Evolutionary conservation across 2,113 vertebrate genomes (phyloP).

Genomic region (Struthidea cinerea): DNA sequence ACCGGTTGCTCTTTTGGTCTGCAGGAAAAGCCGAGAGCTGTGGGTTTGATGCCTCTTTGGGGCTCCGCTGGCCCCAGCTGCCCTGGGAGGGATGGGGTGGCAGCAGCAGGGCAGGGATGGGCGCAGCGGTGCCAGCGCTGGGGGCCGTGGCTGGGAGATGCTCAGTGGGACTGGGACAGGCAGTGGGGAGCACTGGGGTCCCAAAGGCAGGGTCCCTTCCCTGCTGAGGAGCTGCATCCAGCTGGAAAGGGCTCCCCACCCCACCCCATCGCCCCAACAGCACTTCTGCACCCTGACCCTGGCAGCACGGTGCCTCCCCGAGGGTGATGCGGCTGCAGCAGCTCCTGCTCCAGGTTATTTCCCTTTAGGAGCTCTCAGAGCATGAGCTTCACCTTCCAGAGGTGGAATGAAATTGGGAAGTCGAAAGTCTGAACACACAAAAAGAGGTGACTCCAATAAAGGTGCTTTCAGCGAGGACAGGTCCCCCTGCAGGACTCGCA

Average conservation of each 20-base stretch:
- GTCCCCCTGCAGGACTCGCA: rapidly evolving
- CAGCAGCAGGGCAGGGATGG: background rate
- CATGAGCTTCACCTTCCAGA: background rate
- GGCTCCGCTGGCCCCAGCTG: background rate
- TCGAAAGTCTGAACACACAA: background rate
- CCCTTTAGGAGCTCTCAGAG: background rate
- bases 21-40: background rate
- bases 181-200: background rate
- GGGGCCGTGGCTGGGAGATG: background rate
- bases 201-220: background rate
- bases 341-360: background rate
- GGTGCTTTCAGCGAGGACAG: background rate
- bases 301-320: rapidly evolving
- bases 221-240: background rate
- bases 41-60: background rate
- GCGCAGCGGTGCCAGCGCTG: background rate
- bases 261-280: background rate
- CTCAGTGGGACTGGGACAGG: rapidly evolving
- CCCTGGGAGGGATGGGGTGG: background rate
- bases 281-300: rapidly evolving
- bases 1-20: background rate
- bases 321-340: background rate
- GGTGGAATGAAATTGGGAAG: background rate
- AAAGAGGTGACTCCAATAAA: background rate
- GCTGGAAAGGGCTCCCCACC: background rate